A percentile compares a stretch with the other conserved stretches of the same genome.
These are phyloP conservation scores for Stenoptilia bipunctidactyla DNA, from an alignment of 2,888 invertebrate species.

Conservation along the genomic window DNA sequence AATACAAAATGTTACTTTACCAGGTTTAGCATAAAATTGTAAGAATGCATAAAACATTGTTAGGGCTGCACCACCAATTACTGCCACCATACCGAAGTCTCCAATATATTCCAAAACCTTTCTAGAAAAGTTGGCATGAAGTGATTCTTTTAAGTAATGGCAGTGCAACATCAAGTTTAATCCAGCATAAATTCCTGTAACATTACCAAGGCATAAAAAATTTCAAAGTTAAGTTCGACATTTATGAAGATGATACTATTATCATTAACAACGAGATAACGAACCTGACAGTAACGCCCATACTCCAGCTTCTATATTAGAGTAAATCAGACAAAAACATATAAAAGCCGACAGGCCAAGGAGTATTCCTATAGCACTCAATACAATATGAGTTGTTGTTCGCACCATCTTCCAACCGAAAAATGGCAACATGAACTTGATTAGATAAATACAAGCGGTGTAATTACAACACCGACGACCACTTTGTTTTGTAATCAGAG, in stretches of 20 bases:
- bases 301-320: slow-evolving; percentile 60
- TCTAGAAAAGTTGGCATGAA: slow-evolving; percentile 62
- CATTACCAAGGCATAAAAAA: slow-evolving; percentile 1
- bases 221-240: background rate
- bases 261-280: slow-evolving; percentile 11
- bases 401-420: slow-evolving; percentile 32
- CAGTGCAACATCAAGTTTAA: slow-evolving; percentile 49
- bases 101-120: slow-evolving; percentile 56
- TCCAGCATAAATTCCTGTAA: slow-evolving; percentile 45
- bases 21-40: slow-evolving; percentile 48
- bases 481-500: no score
- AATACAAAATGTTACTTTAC: no score
- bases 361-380: slow-evolving; percentile 44
- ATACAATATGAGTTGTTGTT: slow-evolving; percentile 48
- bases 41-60: slow-evolving; percentile 57
- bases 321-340: slow-evolving; percentile 58
- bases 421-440: background rate
- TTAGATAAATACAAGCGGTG: no score
- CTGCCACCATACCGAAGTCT: slow-evolving; percentile 57
- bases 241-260: background rate
- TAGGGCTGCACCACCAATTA: slow-evolving; percentile 50
- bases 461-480: no score
- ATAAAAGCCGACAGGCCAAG: slow-evolving; percentile 55
- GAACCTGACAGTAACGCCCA: slow-evolving; percentile 60
- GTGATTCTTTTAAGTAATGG: slow-evolving; percentile 47